Conservation (phyloP, 2,888 invertebrate species). For the Tolmerus cingulatus region DNA sequence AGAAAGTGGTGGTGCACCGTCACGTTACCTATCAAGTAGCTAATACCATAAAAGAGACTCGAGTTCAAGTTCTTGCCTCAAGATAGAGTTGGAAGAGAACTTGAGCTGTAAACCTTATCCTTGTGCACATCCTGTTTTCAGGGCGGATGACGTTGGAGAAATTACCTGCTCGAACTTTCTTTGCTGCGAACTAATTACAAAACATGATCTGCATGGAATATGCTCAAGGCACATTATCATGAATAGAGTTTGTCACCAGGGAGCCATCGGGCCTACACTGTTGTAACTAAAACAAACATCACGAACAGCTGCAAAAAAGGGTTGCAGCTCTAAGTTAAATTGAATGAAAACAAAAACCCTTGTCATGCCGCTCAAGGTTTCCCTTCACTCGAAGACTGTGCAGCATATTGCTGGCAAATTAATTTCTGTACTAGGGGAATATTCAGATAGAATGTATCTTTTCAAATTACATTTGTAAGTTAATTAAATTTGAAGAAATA, state of each 20-base stretch:
- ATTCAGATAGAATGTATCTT: background rate
- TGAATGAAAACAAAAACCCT: background rate
- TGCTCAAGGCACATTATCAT: background rate
- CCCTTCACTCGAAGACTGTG: background rate
- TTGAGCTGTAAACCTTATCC: background rate
- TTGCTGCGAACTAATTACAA: background rate
- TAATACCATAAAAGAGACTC: background rate
- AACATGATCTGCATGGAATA: background rate
- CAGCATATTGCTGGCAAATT: background rate
- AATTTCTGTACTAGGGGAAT: background rate
- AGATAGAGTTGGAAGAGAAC: background rate
- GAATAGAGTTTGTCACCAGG: background rate
- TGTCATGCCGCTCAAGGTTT: background rate
- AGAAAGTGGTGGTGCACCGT: background rate
- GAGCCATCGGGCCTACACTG: background rate
- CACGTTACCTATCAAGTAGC: background rate
- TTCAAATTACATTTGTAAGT: background rate
- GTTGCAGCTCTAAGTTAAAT: background rate
- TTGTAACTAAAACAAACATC: background rate
- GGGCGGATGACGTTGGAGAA: background rate
- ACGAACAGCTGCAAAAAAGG: background rate
- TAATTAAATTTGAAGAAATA: background rate
- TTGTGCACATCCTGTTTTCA: background rate
- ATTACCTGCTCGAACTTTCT: background rate
- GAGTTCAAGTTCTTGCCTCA: background rate